Conservation (phyloP, 2,888 invertebrate genomes). For the Drosophila acutilabella region DNA sequence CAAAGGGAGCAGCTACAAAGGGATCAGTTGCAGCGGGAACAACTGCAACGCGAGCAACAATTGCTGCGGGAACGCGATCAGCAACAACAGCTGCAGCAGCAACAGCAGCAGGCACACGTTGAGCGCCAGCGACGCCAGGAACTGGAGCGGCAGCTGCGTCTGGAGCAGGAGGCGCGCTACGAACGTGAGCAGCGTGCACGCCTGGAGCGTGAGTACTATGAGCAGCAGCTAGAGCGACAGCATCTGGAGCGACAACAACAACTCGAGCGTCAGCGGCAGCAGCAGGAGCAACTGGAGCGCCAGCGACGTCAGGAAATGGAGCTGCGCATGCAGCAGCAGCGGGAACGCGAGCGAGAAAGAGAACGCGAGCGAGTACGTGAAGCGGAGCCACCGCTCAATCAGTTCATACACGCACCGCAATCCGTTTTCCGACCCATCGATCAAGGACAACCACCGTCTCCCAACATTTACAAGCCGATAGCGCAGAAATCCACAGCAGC, state of each 20-base stretch:
- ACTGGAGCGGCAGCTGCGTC: conserved; percentile 66
- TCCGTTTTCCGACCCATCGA: conserved; percentile 89
- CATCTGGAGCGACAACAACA: conserved; percentile 68
- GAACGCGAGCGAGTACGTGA: conserved; percentile 9
- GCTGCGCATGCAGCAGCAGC: conserved; percentile 55
- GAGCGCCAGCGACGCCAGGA: conserved; percentile 85
- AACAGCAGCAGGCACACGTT: conserved; percentile 54
- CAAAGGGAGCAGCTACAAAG: conserved; percentile 61
- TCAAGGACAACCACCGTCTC: conserved; percentile 66
- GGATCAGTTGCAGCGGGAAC: conserved; percentile 84
- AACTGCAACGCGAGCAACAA: conserved; percentile 42
- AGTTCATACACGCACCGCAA: conserved; percentile 91
- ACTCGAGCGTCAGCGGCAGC: conserved; percentile 65
- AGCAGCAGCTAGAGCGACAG: conserved; percentile 73
- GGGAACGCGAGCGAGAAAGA: conserved; percentile 27
- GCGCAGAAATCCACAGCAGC: conserved; percentile 56
- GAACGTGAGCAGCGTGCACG: conserved; percentile 75
- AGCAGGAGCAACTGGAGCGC: conserved; percentile 73
- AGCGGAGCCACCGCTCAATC: conserved; percentile 86
- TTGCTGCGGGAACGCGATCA: conserved; percentile 27
- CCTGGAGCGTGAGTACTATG: conserved; percentile 85
- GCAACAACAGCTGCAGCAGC: conserved; percentile 45
- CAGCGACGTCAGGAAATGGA: conserved; percentile 84
- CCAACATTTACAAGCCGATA: conserved; percentile 79
- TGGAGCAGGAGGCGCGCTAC: conserved; percentile 69